Evolutionary conservation across 2,797 vertebrate genomes (phyloP).

Genomic region (Oryzias dopingdopingensis): DNA sequence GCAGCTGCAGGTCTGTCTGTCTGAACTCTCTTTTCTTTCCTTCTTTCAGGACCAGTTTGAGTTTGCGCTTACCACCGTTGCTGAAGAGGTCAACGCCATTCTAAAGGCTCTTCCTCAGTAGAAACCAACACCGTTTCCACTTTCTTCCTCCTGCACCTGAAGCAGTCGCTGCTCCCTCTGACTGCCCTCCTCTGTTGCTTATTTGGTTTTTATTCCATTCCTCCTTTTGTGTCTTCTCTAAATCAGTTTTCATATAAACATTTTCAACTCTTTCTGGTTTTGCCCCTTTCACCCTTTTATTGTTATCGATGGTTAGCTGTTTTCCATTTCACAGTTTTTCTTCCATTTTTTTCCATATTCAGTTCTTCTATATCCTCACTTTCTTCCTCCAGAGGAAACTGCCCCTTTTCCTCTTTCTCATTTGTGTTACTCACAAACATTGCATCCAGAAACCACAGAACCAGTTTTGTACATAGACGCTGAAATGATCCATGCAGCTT

Average conservation of each 20-base stretch:
- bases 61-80: conserved; percentile 93
- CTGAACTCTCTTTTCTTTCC: background rate
- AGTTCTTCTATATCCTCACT: background rate
- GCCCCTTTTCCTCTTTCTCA: background rate
- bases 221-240: background rate
- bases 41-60: conserved; percentile 92
- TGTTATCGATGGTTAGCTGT: too few species aligned
- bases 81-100: conserved; percentile 95
- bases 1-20: background rate
- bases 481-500: conserved; percentile 31
- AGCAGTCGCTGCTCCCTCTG: background rate
- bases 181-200: background rate
- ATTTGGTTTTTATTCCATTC: background rate
- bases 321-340: background rate
- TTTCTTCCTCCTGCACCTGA: background rate
- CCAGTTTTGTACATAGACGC: conserved; percentile 41
- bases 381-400: background rate
- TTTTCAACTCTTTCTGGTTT: background rate
- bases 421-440: conserved; percentile 40
- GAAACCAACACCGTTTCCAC: background rate
- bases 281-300: background rate
- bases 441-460: conserved; percentile 54
- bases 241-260: too few species aligned
- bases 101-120: conserved; percentile 94
- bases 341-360: background rate